Percentiles rank a stretch among this genome's conserved stretches.
Evolutionary conservation across 2,797 vertebrate genomes (phyloP).

Genomic region (Microchirus variegatus): DNA sequence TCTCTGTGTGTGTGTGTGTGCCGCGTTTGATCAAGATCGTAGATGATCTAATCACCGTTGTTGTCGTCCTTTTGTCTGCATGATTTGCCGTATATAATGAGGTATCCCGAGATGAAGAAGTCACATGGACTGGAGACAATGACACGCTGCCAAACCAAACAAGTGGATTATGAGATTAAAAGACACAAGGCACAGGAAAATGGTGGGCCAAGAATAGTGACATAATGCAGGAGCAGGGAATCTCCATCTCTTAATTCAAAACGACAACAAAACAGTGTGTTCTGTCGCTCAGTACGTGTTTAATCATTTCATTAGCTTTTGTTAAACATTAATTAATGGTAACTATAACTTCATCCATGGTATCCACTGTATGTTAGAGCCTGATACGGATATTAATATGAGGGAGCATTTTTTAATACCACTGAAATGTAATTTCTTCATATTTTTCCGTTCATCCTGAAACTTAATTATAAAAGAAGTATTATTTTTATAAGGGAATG

Average conservation of each 20-base stretch:
- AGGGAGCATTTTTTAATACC: too few relatives aligned
- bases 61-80: conserved; percentile 24
- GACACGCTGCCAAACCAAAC: conserved; percentile 50
- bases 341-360: too few relatives aligned
- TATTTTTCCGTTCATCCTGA: too few relatives aligned
- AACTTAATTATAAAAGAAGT: too few relatives aligned
- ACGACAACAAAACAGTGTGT: conserved; percentile 21
- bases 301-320: conserved; percentile 3
- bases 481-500: too few relatives aligned
- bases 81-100: conserved; percentile 12
- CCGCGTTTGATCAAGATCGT: conserved; percentile 46
- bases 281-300: conserved; percentile 16
- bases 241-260: conserved; percentile 24
- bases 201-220: conserved; percentile 46
- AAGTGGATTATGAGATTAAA: conserved; percentile 67
- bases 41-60: conserved; percentile 29
- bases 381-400: too few relatives aligned
- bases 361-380: too few relatives aligned
- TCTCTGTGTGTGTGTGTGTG: conserved; percentile 25
- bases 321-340: conserved; percentile 5
- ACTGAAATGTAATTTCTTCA: too few relatives aligned
- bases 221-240: conserved; percentile 31
- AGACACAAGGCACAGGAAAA: conserved; percentile 34
- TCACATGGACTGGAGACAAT: conserved; percentile 21
- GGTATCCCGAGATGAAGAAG: conserved; percentile 22